Evolutionary conservation across 2,113 vertebrate genomes (phyloP).

Genomic region (Siniperca knerii): DNA sequence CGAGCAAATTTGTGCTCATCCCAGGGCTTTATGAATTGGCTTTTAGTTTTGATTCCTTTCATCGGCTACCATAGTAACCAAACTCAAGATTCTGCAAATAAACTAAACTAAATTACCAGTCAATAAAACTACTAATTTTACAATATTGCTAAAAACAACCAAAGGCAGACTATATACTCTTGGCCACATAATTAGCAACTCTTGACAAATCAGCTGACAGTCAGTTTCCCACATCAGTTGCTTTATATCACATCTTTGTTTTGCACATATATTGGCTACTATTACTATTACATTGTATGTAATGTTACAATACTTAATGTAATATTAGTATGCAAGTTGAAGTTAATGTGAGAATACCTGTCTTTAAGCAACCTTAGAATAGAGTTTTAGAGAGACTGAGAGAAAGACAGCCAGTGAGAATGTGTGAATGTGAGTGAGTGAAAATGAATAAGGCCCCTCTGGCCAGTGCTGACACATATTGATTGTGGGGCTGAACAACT

Average conservation of each 20-base stretch:
- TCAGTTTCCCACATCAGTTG: neutral
- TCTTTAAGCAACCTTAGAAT: neutral
- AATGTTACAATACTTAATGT: neutral
- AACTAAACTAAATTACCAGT: neutral
- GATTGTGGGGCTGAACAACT: constrained; percentile 59
- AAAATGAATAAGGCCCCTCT: constrained; percentile 44
- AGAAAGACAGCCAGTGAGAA: constrained; percentile 30
- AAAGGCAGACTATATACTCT: neutral
- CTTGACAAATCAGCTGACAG: neutral
- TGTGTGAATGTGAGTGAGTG: constrained; percentile 49
- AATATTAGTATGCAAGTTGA: neutral
- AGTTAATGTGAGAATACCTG: neutral
- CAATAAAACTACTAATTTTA: neutral
- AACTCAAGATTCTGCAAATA: neutral
- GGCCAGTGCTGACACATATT: constrained; percentile 60
- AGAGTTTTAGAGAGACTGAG: neutral
- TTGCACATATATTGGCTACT: neutral
- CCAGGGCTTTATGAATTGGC: neutral
- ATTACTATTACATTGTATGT: neutral
- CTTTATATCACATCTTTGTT: neutral
- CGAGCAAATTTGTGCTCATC: no score
- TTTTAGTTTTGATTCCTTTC: neutral
- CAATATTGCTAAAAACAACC: neutral
- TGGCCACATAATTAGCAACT: neutral
- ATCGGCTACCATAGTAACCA: neutral